Conservation (phyloP, 2,888 invertebrate species). For the Adela reaumurella region DNA sequence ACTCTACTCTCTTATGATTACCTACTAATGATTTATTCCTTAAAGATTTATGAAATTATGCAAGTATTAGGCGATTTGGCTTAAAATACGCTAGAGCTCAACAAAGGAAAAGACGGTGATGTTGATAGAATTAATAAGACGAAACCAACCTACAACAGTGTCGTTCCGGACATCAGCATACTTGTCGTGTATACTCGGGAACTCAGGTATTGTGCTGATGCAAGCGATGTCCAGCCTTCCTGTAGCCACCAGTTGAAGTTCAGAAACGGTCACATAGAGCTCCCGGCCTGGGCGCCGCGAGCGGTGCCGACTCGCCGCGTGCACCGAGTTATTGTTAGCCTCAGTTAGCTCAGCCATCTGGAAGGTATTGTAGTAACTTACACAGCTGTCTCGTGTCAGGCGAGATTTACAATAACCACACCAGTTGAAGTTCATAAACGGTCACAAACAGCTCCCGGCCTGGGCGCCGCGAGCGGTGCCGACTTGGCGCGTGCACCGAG, state of each 20-base stretch:
- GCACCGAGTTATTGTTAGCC: too few species aligned
- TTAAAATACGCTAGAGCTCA: too few species aligned
- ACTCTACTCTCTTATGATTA: too few species aligned
- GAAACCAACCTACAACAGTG: conserved; percentile 64
- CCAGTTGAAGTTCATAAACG: conserved; percentile 67
- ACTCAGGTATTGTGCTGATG: conserved; percentile 75
- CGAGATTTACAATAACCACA: too few species aligned
- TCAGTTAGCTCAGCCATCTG: conserved; percentile 23
- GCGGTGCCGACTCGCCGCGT: conserved; percentile 33
- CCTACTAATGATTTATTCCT: too few species aligned
- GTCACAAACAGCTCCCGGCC: conserved; percentile 66
- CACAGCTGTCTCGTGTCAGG: too few species aligned
- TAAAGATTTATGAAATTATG: too few species aligned
- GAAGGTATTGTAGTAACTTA: conserved; percentile 9
- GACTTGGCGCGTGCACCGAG: conserved; percentile 28
- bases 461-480: conserved; percentile 39
- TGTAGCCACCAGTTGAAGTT: conserved; percentile 65
- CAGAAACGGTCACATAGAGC: conserved; percentile 68
- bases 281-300: conserved; percentile 51
- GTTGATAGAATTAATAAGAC: conserved; percentile 1
- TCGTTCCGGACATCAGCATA: conserved; percentile 72
- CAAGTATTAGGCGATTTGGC: too few species aligned
- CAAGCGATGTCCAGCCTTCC: conserved; percentile 71
- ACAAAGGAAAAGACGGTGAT: too few species aligned
- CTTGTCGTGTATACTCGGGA: conserved; percentile 65